Evolutionary conservation across 2,113 vertebrate species (phyloP).

Genomic region (Anoura caudifer): DNA sequence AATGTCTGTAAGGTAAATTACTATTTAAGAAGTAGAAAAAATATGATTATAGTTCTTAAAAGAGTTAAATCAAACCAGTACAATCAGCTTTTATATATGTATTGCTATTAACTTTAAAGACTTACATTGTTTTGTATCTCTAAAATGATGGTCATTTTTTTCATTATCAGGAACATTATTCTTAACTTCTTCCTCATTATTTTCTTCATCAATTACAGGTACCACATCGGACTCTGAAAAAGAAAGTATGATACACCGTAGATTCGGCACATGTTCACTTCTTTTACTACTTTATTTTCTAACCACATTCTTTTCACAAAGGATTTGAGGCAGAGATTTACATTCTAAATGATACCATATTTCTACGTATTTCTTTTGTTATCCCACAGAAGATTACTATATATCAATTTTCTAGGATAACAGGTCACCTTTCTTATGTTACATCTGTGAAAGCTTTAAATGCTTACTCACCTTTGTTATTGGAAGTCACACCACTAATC

Average conservation of each 20-base stretch:
- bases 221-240: background rate
- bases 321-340: background rate
- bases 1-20: background rate
- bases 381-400: background rate
- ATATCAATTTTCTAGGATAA: background rate
- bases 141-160: constrained; percentile 22
- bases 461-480: constrained; percentile 15
- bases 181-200: background rate
- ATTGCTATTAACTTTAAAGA: constrained; percentile 22
- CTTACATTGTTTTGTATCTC: constrained; percentile 64
- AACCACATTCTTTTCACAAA: background rate
- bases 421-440: background rate
- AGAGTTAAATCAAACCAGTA: background rate
- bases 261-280: background rate
- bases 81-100: background rate
- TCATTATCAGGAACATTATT: background rate
- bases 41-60: background rate
- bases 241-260: background rate
- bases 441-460: background rate
- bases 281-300: background rate
- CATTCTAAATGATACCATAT: background rate
- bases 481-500: background rate
- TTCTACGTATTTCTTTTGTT: background rate
- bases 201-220: background rate
- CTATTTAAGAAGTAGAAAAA: background rate